These are phyloP conservation scores for Hippocampus zosterae DNA, from an alignment of 2,113 vertebrate genomes.

Conservation along the genomic window DNA sequence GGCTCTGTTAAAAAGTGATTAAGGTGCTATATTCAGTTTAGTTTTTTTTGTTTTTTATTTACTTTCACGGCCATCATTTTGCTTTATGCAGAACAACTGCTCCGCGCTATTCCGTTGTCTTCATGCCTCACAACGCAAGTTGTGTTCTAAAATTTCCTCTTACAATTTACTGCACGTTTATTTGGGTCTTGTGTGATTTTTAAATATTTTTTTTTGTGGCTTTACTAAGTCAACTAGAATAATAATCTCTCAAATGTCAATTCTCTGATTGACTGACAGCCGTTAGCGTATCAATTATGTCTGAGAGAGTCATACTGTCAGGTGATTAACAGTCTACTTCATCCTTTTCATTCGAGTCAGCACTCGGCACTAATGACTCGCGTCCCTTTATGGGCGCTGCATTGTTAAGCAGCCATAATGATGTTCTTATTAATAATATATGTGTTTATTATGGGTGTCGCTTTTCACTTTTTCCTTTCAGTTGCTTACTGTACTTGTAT, in stretches of 20 bases:
- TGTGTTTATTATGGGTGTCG: conserved; percentile 30
- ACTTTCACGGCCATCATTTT: conserved; percentile 2
- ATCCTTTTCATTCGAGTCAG: conserved; percentile 33
- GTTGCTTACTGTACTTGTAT: neutral
- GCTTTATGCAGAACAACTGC: conserved; percentile 4
- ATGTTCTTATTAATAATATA: conserved; percentile 56
- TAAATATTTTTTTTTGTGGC: neutral
- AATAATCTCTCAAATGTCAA: neutral
- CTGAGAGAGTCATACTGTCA: neutral
- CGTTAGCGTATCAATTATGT: neutral
- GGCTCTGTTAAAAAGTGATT: neutral
- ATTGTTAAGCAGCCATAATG: conserved; percentile 51
- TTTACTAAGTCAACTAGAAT: neutral
- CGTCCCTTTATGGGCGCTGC: conserved; percentile 34
- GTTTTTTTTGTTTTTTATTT: neutral
- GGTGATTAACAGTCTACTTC: conserved; percentile 37
- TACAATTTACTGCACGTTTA: neutral
- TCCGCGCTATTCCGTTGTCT: conserved; percentile 20
- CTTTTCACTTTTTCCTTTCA: conserved; percentile 4
- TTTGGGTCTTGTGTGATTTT: conserved; percentile 4
- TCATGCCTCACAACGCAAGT: conserved; percentile 5
- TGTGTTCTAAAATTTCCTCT: conserved; percentile 4
- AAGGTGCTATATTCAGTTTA: neutral
- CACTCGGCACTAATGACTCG: conserved; percentile 40
- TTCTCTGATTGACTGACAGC: neutral